Percentiles rank a stretch among this genome's conserved stretches.
These are phyloP conservation scores for Brachypteracias leptosomus DNA, from an alignment of 2,113 vertebrate species.

Conservation along the genomic window DNA sequence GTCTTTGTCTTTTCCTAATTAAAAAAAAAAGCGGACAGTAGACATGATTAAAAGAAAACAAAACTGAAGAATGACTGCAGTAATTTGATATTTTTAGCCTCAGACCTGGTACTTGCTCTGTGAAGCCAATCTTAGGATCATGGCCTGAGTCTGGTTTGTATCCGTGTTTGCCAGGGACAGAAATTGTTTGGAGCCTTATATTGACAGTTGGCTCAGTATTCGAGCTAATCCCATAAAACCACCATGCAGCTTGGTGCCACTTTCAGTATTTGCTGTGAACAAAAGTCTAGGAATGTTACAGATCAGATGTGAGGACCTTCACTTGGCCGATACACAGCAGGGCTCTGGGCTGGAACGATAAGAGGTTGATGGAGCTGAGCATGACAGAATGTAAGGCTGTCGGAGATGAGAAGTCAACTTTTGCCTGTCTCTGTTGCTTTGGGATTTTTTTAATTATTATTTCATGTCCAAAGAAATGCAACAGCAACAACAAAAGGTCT, in stretches of 20 bases:
- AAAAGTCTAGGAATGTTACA: background rate
- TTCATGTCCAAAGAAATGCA: background rate
- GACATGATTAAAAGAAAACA: background rate
- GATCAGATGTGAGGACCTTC: background rate
- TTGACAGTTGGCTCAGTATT: background rate
- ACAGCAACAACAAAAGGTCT: conserved; percentile 25
- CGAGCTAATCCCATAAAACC: background rate
- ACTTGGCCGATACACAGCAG: background rate
- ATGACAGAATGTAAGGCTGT: background rate
- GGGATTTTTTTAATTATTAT: conserved; percentile 23
- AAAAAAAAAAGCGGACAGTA: background rate
- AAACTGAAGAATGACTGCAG: background rate
- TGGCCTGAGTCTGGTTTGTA: background rate
- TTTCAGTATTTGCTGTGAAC: conserved; percentile 16
- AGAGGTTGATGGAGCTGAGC: background rate
- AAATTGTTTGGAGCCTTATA: background rate
- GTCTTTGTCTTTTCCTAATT: conserved; percentile 36
- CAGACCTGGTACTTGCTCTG: background rate
- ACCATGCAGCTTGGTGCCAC: background rate
- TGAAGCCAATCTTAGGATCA: background rate
- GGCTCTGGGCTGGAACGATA: conserved; percentile 2
- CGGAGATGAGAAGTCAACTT: background rate
- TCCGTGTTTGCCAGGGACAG: background rate
- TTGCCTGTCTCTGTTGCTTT: background rate
- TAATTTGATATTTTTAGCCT: conserved; percentile 35